These are phyloP conservation scores for Varecia variegata DNA, from an alignment of 2,797 vertebrate genomes.

Conservation along the genomic window DNA sequence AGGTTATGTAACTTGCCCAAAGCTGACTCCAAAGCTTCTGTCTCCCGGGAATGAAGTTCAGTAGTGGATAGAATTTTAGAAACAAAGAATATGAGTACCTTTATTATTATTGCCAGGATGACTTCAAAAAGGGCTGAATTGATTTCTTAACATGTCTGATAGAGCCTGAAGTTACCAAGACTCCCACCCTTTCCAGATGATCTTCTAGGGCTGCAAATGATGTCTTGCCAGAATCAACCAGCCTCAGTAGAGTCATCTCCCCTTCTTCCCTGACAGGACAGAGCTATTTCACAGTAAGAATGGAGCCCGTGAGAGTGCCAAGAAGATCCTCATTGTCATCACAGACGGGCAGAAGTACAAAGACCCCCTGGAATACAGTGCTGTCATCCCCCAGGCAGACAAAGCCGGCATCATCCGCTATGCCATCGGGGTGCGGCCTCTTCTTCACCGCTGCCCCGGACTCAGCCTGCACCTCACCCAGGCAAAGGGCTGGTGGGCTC, in stretches of 20 bases:
- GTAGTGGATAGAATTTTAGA: neutral
- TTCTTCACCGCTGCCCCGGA: neutral
- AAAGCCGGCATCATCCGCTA: conserved; percentile 75
- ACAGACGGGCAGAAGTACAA: conserved; percentile 82
- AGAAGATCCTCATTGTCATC: conserved; percentile 84
- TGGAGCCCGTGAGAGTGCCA: conserved; percentile 78
- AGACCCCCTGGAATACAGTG: conserved; percentile 36
- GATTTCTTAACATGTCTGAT: neutral
- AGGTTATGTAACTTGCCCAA: neutral
- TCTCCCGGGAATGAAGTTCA: neutral
- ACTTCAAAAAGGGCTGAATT: neutral
- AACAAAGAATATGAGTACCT: neutral
- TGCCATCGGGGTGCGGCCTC: conserved; percentile 81
- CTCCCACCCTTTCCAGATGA: neutral
- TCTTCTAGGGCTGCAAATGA: neutral
- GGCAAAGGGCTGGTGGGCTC: neutral
- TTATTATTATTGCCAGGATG: neutral
- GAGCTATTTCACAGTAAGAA: conserved; percentile 69
- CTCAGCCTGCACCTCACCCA: neutral
- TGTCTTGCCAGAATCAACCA: neutral
- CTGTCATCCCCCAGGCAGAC: conserved; percentile 77
- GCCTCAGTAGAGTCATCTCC: neutral
- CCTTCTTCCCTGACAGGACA: conserved; percentile 46
- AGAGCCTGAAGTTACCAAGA: neutral
- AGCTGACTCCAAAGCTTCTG: neutral